Base-by-base conservation (phyloP, 2,797 vertebrate species). In the Sandelia bainsii region DNA sequence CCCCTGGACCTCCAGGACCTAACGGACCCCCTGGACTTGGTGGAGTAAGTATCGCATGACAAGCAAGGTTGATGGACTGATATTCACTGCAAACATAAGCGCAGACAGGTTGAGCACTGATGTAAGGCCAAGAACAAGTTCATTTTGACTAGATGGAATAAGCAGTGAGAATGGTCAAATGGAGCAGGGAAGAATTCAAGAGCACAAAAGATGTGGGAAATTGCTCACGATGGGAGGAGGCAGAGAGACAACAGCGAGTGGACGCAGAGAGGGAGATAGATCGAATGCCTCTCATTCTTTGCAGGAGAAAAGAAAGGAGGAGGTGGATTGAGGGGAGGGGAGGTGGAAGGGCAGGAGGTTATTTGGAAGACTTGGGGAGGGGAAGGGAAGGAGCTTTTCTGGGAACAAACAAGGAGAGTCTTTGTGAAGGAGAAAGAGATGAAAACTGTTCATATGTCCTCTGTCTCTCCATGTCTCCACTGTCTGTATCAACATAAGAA, bases 11-110 rank as follows among this genome's bases (percentile, higher is more conserved):
- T 71, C 93, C 94, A 27, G 94, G 94, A 84, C 94, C 93, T 64
- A 94, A 93, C 61, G 93, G 93, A 85, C 91, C 94, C 70, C 92
- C 96, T 49, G 97, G 97, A 81, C 95, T 98, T 66, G 94, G 94
- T 60, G 97, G 97, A 93, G 97, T 98, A 91, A 95, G 97, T 97
- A 60, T 89, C 67, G 34, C 29, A 72, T 62, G 65, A 69, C 34
- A 71, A 63, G 13, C 1, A 19, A 57, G 44, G 32, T 13, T 14
- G 34, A 50, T 44, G 27, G 46, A 20, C 25, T 46, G 48, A 45
- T 19, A 67, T 73, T 77, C 46, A 72, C 29, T 59, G 68, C 50
- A 81, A 64, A 75, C 62, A n/a, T 8, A 39, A 62, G 34, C 45
- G 69, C 61, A 75, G 73, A 85, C 52, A 63, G 72, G 81, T 75